phyloP scores from a whole-genome alignment of 2,888 invertebrate species.

The Drosophila greeni region DNA sequence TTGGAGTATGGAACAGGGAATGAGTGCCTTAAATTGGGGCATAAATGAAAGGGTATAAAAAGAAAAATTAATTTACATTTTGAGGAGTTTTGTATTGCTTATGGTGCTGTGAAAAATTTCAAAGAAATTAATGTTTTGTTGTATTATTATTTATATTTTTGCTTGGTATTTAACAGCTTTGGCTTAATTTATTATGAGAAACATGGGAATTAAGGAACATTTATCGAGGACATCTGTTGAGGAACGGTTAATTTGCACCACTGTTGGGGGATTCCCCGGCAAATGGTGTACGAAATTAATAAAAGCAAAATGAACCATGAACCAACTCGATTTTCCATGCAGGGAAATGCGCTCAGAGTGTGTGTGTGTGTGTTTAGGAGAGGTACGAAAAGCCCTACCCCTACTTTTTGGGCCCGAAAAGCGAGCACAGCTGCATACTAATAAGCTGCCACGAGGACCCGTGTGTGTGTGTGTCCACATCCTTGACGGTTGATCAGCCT shows the following conservation, averaged over 20 bases:
- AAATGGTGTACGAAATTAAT: slow-evolving; percentile 55
- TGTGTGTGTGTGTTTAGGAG: background rate
- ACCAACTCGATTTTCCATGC: slow-evolving; percentile 48
- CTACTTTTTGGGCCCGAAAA: slow-evolving; percentile 16
- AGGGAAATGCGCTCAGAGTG: slow-evolving; percentile 7
- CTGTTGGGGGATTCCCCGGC: slow-evolving; percentile 6
- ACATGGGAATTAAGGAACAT: too few relatives aligned
- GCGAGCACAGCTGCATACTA: slow-evolving; percentile 47
- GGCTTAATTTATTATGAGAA: too few relatives aligned
- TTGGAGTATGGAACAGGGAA: background rate
- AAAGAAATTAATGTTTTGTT: too few relatives aligned
- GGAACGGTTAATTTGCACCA: slow-evolving; percentile 24
- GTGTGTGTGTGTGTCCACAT: slow-evolving; percentile 5
- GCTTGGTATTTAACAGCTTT: too few relatives aligned
- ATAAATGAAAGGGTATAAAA: background rate
- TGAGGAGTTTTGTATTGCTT: too few relatives aligned
- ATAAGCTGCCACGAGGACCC: slow-evolving; percentile 27
- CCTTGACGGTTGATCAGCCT: background rate
- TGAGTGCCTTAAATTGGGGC: background rate
- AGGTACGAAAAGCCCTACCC: slow-evolving; percentile 13
- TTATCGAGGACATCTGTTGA: slow-evolving; percentile 6
- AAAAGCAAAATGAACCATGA: slow-evolving; percentile 68
- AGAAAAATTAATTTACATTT: too few relatives aligned
- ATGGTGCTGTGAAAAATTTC: too few relatives aligned
- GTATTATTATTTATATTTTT: too few relatives aligned